Conservation (phyloP, 2,888 invertebrate species). For the Bembecia ichneumoniformis region DNA sequence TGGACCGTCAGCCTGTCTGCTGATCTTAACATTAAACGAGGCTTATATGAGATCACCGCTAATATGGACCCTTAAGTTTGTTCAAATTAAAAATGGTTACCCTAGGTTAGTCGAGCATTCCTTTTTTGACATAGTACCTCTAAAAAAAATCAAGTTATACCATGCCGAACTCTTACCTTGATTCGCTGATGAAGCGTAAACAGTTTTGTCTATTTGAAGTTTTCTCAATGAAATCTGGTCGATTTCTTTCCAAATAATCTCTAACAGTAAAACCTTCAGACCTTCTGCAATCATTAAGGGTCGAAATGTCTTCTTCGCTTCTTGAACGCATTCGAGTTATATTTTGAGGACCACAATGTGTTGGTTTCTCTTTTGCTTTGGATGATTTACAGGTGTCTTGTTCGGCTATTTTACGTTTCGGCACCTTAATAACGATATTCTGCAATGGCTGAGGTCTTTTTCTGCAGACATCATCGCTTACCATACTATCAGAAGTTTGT, state of each 20-base stretch:
- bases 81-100: too few species aligned
- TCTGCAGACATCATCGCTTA: slow-evolving; percentile 39
- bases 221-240: slow-evolving; percentile 77
- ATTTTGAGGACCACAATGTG: slow-evolving; percentile 21
- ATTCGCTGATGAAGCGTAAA: slow-evolving; percentile 44
- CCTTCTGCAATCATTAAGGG: slow-evolving; percentile 38
- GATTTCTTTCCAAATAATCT: slow-evolving; percentile 79
- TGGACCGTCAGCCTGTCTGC: too few species aligned
- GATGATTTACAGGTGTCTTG: slow-evolving; percentile 35
- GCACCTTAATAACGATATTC: slow-evolving; percentile 57
- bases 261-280: slow-evolving; percentile 62
- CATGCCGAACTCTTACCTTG: slow-evolving; percentile 33
- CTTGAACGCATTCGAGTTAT: slow-evolving; percentile 25
- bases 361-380: slow-evolving; percentile 31
- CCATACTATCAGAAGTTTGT: slow-evolving; percentile 55
- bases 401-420: slow-evolving; percentile 24
- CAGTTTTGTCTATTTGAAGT: slow-evolving; percentile 44
- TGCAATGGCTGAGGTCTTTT: slow-evolving; percentile 30
- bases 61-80: too few species aligned
- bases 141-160: too few species aligned
- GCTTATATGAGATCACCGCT: too few species aligned
- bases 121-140: too few species aligned
- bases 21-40: too few species aligned
- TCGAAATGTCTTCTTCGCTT: slow-evolving; percentile 46
- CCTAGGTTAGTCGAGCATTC: too few species aligned